Evolutionary conservation across 1,140 invertebrate genomes (phyloP).

Genomic region (Teleopsis dalmanni): DNA sequence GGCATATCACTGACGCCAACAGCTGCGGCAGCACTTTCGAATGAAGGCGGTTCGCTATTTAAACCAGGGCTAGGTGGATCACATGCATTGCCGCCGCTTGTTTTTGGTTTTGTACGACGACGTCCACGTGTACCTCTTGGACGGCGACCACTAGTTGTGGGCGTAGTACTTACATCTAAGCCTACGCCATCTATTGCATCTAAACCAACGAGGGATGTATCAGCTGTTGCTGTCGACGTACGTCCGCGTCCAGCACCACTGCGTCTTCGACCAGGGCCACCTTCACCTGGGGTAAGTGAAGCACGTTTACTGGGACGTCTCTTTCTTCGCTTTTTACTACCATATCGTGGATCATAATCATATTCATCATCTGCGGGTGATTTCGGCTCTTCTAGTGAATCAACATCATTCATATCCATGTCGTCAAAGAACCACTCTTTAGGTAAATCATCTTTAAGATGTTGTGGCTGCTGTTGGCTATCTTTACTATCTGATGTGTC

Average conservation of each 20-base stretch:
- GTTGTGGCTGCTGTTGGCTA: conserved; percentile 25
- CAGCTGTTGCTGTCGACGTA: conserved; percentile 5
- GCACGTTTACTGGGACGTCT: conserved; percentile 30
- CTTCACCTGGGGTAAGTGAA: conserved; percentile 12
- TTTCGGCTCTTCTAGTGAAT: conserved; percentile 84
- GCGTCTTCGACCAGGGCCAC: conserved; percentile 17
- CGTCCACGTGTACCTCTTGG: conserved; percentile 34
- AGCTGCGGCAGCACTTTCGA: conserved; percentile 39
- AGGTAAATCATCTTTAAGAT: conserved; percentile 31
- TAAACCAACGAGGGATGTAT: conserved; percentile 22
- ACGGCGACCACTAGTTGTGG: conserved; percentile 18
- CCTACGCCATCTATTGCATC: conserved; percentile 26
- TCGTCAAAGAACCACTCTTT: conserved; percentile 84
- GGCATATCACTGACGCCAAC: conserved; percentile 20
- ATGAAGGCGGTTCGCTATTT: conserved; percentile 37
- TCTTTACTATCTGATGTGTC: conserved; percentile 43
- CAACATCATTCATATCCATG: conserved; percentile 83
- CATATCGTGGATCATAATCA: conserved; percentile 73
- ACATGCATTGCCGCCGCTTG: conserved; percentile 15
- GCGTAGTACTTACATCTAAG: conserved; percentile 18
- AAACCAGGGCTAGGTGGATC: conserved; percentile 33
- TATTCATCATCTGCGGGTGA: conserved; percentile 90
- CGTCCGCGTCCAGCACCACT: conserved; percentile 18
- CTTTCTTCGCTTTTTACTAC: conserved; percentile 40
- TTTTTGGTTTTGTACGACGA: conserved; percentile 23